These are phyloP conservation scores for Paradoxurus hermaphroditus DNA, from an alignment of 2,113 vertebrate genomes.

Conservation along the genomic window DNA sequence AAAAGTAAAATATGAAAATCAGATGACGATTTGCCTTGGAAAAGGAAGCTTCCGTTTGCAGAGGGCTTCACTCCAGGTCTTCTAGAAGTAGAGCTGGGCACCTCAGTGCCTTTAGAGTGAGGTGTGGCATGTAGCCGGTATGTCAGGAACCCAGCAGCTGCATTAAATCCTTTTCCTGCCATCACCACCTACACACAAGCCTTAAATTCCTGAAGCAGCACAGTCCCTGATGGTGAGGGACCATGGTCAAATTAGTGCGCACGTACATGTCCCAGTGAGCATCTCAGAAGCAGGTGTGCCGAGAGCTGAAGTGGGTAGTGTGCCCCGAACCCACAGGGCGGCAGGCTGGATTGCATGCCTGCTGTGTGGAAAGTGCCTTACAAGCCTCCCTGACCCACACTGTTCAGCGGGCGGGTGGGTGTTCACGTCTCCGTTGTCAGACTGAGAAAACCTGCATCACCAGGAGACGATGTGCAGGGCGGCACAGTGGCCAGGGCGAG, in stretches of 20 bases:
- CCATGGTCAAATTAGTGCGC: not conserved
- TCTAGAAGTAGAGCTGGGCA: not conserved
- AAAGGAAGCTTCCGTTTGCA: not conserved
- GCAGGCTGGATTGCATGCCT: not conserved
- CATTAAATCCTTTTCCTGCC: not conserved
- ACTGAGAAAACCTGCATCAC: not conserved
- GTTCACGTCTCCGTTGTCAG: not conserved
- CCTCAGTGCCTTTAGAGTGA: not conserved
- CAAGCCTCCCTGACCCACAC: not conserved
- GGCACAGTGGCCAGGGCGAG: not conserved
- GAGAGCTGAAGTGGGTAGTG: not conserved
- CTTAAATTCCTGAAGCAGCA: not conserved
- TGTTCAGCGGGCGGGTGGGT: not conserved
- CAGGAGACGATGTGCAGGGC: not conserved
- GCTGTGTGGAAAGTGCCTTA: accelerated
- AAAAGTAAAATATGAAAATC: slow-evolving; percentile 27
- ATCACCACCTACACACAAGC: not conserved
- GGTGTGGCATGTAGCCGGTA: not conserved
- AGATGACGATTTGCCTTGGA: not conserved
- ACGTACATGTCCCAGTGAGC: not conserved
- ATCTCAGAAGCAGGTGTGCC: not conserved
- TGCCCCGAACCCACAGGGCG: not conserved
- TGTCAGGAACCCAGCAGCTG: not conserved
- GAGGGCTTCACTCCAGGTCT: not conserved
- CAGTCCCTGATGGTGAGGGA: not conserved